These are phyloP conservation scores for Hozukius guyotensis DNA, from an alignment of 2,797 vertebrate genomes.

Conservation along the genomic window DNA sequence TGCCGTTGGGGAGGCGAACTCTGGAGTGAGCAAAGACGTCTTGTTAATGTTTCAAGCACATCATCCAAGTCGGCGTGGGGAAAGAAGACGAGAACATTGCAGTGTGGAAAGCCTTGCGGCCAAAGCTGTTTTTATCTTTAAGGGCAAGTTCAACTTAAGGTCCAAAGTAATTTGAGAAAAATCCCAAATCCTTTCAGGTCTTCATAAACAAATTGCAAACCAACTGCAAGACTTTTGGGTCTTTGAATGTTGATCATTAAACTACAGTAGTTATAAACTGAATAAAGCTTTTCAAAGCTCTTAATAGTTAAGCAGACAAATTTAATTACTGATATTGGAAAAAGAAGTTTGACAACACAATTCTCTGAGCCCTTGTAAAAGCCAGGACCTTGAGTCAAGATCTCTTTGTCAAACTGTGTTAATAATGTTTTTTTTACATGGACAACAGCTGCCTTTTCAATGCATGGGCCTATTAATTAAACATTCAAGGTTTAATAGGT, in stretches of 20 bases:
- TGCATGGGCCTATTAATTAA: not conserved
- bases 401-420: not conserved
- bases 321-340: not conserved
- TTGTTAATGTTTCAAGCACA: conserved; percentile 39
- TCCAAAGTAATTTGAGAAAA: conserved; percentile 6
- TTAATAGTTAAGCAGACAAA: not conserved
- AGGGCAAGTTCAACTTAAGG: conserved; percentile 13
- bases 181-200: not conserved
- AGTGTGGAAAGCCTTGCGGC: conserved; percentile 12
- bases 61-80: conserved; percentile 16
- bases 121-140: conserved; percentile 24
- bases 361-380: not conserved
- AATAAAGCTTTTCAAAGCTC: not conserved
- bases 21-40: conserved; percentile 25
- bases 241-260: not conserved
- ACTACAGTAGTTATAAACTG: not conserved
- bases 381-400: not conserved
- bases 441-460: not conserved
- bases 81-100: conserved; percentile 12
- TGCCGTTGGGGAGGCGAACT: conserved; percentile 1
- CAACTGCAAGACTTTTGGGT: not conserved
- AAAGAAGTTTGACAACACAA: not conserved
- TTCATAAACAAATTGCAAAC: not conserved
- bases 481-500: not conserved
- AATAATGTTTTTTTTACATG: not conserved